phyloP scores from a whole-genome alignment of 2,113 vertebrate genomes.

The Podocnemis expansa region DNA sequence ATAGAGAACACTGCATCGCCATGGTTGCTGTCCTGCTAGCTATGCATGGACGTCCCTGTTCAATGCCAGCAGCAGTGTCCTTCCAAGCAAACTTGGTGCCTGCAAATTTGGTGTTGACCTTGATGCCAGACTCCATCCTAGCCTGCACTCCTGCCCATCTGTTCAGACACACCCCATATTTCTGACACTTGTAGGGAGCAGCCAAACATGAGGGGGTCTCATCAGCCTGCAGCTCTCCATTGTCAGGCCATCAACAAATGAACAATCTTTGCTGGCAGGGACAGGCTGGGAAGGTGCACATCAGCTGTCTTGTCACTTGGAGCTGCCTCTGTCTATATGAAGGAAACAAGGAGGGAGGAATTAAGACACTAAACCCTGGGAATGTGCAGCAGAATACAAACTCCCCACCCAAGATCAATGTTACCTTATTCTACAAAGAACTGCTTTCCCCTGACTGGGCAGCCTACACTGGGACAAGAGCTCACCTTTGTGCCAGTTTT shows the following conservation, averaged over 20 bases:
- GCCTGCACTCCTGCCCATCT: not conserved
- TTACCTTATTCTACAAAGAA: not conserved
- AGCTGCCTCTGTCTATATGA: not conserved
- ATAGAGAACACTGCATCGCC: not conserved
- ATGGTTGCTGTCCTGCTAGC: not conserved
- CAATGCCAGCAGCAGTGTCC: rapidly evolving
- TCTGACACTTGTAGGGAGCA: not conserved
- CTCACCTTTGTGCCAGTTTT: not conserved
- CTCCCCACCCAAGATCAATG: not conserved
- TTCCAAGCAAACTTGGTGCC: not conserved
- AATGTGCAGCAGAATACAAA: not conserved
- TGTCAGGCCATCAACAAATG: not conserved
- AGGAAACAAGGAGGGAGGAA: not conserved
- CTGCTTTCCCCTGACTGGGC: not conserved
- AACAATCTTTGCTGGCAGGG: not conserved
- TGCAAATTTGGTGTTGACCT: not conserved
- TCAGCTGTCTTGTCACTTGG: not conserved
- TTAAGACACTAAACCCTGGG: not conserved
- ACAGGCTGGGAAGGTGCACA: not conserved
- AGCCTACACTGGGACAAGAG: not conserved
- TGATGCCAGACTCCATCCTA: not conserved
- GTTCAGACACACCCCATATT: too few relatives aligned
- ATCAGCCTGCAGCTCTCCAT: not conserved
- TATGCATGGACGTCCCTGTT: not conserved
- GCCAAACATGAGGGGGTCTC: rapidly evolving